phyloP scores from a whole-genome alignment of 2,888 invertebrate genomes.

The Philereme transversata region DNA sequence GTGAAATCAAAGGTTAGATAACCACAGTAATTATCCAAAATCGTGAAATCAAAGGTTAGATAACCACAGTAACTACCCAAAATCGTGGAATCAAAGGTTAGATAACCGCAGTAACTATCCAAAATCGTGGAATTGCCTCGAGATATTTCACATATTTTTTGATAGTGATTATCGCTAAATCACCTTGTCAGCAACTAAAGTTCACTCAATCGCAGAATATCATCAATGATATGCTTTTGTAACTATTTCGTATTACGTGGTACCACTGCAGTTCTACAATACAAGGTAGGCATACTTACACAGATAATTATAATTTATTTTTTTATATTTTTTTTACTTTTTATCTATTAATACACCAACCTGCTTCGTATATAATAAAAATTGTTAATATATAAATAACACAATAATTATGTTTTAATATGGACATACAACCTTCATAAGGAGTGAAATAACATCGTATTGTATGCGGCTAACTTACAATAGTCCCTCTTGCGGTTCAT shows the following conservation, averaged over 20 bases:
- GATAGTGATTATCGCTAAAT: too few relatives aligned
- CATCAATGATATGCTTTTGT: constrained; percentile 54
- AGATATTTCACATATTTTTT: too few relatives aligned
- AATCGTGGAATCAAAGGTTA: too few relatives aligned
- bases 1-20: too few relatives aligned
- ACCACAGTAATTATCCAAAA: too few relatives aligned
- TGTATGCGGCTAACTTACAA: constrained; percentile 56
- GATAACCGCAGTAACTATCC: too few relatives aligned
- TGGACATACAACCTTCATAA: constrained; percentile 81
- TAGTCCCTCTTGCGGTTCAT: constrained; percentile 52
- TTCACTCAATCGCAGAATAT: constrained; percentile 42
- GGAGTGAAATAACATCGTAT: constrained; percentile 61
- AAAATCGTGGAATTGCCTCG: too few relatives aligned
- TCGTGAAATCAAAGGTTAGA: too few relatives aligned
- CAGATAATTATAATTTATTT: constrained; percentile 54
- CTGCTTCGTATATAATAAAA: constrained; percentile 70
- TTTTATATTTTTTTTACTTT: constrained; percentile 64
- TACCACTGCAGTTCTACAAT: constrained; percentile 55
- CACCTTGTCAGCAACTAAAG: not conserved
- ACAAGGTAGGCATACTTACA: constrained; percentile 58
- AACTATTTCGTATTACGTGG: constrained; percentile 49
- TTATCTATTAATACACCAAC: constrained; percentile 61
- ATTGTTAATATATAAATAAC: constrained; percentile 76
- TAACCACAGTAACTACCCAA: too few relatives aligned
- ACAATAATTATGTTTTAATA: constrained; percentile 69